These are phyloP conservation scores for Phycodurus eques DNA, from an alignment of 2,113 vertebrate genomes.

Conservation along the genomic window DNA sequence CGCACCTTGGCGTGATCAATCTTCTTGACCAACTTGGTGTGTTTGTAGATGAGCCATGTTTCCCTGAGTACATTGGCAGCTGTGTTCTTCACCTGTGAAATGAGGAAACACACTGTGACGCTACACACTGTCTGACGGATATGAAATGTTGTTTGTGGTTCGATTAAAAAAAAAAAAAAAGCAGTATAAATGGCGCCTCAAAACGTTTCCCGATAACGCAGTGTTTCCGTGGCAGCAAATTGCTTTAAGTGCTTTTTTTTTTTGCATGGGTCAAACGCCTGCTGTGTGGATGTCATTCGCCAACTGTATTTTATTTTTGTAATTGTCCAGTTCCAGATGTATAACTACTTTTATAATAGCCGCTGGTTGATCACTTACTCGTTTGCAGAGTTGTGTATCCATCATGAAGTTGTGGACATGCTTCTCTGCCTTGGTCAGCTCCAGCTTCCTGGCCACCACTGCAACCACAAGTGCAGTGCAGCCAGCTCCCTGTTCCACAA, in stretches of 20 bases:
- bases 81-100: slow-evolving; percentile 89
- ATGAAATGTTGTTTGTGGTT: neutral
- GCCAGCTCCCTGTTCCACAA: slow-evolving; percentile 83
- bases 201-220: too few species aligned
- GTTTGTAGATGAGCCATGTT: slow-evolving; percentile 99
- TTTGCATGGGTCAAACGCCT: too few species aligned
- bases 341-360: neutral
- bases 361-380: slow-evolving; percentile 74
- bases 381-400: slow-evolving; percentile 96
- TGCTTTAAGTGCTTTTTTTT: too few species aligned
- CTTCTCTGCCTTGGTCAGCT: slow-evolving; percentile 96
- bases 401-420: slow-evolving; percentile 98
- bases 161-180: neutral
- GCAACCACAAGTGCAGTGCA: slow-evolving; percentile 93
- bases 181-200: too few species aligned
- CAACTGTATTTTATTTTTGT: too few species aligned
- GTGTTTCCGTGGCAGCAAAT: too few species aligned
- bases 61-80: slow-evolving; percentile 99
- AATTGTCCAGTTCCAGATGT: too few species aligned
- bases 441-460: slow-evolving; percentile 91
- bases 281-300: too few species aligned
- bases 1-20: slow-evolving; percentile 95
- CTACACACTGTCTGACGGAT: neutral
- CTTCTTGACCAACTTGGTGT: slow-evolving; percentile 94
- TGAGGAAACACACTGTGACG: neutral